Evolutionary conservation across 2,113 vertebrate species (phyloP).

Genomic region (Notarius quadriscutis): DNA sequence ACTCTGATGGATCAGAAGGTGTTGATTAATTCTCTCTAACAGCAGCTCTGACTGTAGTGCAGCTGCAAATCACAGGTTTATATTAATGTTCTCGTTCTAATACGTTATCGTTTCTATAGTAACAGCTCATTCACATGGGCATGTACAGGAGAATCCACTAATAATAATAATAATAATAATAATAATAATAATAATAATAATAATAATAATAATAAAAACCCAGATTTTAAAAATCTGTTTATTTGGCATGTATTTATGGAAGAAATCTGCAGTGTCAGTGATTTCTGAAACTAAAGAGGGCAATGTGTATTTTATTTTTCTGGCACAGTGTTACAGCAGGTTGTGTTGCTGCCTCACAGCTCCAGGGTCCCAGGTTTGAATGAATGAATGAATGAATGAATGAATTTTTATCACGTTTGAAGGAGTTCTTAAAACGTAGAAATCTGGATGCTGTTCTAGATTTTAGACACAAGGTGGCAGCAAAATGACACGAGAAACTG

Average conservation of each 20-base stretch:
- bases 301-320: background rate
- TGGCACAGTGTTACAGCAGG: background rate
- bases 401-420: background rate
- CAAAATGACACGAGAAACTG: background rate
- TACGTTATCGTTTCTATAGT: too few relatives aligned
- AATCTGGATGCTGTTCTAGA: background rate
- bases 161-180: too few relatives aligned
- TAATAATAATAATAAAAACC: too few relatives aligned
- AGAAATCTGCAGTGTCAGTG: too few relatives aligned
- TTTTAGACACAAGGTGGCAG: slow-evolving; percentile 43
- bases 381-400: background rate
- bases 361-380: background rate
- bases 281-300: too few relatives aligned
- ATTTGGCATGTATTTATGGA: too few relatives aligned
- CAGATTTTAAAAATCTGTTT: too few relatives aligned
- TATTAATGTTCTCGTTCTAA: too few relatives aligned
- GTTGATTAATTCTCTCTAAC: background rate
- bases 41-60: background rate
- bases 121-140: too few relatives aligned
- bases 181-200: too few relatives aligned
- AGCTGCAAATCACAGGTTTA: background rate
- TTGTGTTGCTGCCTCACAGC: background rate
- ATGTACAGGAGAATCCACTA: background rate
- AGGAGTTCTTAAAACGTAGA: too few relatives aligned
- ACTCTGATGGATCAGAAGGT: background rate